A percentile compares a stretch with the other conserved stretches of the same genome.
Conservation (phyloP, 2,888 invertebrate species). For the Tipula unca region DNA sequence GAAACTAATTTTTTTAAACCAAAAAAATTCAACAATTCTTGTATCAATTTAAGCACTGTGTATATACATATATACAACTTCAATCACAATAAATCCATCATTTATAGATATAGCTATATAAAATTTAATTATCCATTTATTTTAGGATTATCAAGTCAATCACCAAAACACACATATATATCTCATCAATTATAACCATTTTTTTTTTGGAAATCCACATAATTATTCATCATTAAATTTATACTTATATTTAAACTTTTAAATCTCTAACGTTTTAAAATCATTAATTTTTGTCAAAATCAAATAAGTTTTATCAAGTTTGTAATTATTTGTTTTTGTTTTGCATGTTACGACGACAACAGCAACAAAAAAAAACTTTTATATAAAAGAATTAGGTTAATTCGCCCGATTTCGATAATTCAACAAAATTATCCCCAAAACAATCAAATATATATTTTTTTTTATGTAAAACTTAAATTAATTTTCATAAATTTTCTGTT, state of each 20-base stretch:
- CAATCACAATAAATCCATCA: too few relatives aligned
- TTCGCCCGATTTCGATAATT: neutral
- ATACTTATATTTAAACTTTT: neutral
- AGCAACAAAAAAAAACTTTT: neutral
- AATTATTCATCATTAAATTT: slow-evolving; percentile 2
- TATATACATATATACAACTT: too few relatives aligned
- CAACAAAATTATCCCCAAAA: slow-evolving; percentile 8
- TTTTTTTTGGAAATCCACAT: neutral
- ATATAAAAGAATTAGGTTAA: neutral
- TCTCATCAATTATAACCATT: neutral
- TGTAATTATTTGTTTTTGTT: too few relatives aligned
- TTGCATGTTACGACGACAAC: neutral
- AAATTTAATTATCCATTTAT: neutral
- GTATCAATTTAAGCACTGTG: too few relatives aligned
- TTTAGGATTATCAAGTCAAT: neutral
- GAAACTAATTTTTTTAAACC: too few relatives aligned
- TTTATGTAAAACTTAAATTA: neutral
- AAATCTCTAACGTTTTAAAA: neutral
- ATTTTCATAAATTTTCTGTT: neutral
- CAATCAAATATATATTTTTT: neutral
- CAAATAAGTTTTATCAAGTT: neutral
- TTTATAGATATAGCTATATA: too few relatives aligned
- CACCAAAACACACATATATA: neutral
- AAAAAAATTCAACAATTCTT: too few relatives aligned
- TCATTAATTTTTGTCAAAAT: neutral